Base-by-base conservation (phyloP, 2,888 invertebrate species). In the Carcina quercana region DNA sequence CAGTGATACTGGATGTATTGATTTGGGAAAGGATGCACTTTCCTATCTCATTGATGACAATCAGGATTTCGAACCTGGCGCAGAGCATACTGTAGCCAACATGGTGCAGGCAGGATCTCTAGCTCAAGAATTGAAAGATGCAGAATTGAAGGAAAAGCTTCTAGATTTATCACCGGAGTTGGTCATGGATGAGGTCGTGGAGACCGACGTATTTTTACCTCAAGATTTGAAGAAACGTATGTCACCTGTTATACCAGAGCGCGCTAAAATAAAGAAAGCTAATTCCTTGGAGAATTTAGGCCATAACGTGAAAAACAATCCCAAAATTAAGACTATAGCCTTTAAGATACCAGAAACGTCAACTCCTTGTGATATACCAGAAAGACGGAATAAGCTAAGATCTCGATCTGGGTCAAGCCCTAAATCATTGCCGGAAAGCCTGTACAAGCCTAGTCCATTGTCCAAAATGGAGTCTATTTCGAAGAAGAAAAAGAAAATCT, bases 321-420 rank as follows among this genome's bases (percentile, higher is more conserved):
- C 72, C 0, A 78, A 74, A 47, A 42, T 65, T 0, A 80, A 73
- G 31, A 72, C 66, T 0, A 79, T 82, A 31, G 79, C 57, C 2
- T 83, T 83, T 39, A 71, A 74, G 61, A 60, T 82, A 0, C 82
- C 80, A 0, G 82, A 79, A 35, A 63, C 60, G 3, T 5, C 7
- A 17, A 74, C 80, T 0, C 84, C 85, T 0, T 47, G 80, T 11
- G 82, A 82, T 31, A 85, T 85, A 35, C 84, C 85, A 0, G 72
- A 76, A 29, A 50, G 74, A 8, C 41, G 73, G 13, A 34, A 56
- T 0, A 74, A 78, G 38, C 37, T 82, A 0, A 57, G 80, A 0
- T 56, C 74, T 0, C 47, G 79, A 22, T 74, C 72, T 11, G 80
- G 83, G 0, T 74, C 78, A 0, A 84, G 83, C 40, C 84, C 84